phyloP scores from a whole-genome alignment of 2,113 vertebrate species.

The Sorex fumeus region DNA sequence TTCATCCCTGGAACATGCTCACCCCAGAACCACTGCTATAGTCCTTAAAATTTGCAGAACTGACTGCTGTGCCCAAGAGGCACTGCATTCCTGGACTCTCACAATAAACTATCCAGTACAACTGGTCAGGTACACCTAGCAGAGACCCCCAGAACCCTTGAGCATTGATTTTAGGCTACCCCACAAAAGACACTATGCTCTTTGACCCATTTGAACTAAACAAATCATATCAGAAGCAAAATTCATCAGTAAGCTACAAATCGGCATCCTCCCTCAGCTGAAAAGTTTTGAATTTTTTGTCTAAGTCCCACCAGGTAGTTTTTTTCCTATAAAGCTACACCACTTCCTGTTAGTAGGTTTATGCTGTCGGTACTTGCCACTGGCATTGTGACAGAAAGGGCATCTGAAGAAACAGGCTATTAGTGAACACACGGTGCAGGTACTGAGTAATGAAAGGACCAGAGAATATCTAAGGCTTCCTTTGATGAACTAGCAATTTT shows the following conservation, averaged over 20 bases:
- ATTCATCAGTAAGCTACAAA: slow-evolving; percentile 53
- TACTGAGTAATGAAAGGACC: not conserved
- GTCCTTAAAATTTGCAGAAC: too few relatives aligned
- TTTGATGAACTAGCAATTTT: not conserved
- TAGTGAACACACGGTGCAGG: rapidly evolving
- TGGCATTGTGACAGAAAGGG: not conserved
- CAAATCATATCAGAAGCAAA: slow-evolving; percentile 61
- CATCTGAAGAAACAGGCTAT: not conserved
- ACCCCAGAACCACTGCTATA: too few relatives aligned
- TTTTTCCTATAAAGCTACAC: not conserved
- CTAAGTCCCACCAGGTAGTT: not conserved
- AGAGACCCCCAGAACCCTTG: too few relatives aligned
- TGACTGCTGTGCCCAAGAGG: too few relatives aligned
- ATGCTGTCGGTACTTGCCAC: not conserved
- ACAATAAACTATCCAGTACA: too few relatives aligned
- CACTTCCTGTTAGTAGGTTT: not conserved
- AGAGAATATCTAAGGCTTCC: not conserved
- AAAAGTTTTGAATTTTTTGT: slow-evolving; percentile 31
- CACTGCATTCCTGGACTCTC: too few relatives aligned
- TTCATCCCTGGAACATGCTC: too few relatives aligned
- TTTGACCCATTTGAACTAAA: slow-evolving; percentile 44
- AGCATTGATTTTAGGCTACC: too few relatives aligned
- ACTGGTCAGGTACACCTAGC: too few relatives aligned
- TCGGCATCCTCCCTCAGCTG: slow-evolving; percentile 53
- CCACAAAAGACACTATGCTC: too few relatives aligned